Evolutionary conservation across 2,888 invertebrate genomes (phyloP).

Genomic region (Carabus problematicus): DNA sequence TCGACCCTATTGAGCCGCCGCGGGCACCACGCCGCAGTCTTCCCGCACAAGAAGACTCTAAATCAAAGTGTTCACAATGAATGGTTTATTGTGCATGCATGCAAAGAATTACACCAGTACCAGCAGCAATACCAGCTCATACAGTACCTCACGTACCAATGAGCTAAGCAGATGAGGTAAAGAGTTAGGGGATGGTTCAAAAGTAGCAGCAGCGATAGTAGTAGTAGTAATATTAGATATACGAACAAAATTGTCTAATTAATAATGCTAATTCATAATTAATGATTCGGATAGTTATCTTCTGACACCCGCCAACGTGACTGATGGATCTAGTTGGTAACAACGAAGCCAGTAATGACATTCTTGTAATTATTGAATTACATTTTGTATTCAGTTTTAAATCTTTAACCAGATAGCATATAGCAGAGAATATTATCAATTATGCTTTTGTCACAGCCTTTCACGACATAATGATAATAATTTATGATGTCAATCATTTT

Average conservation of each 20-base stretch:
- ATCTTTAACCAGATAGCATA: slow-evolving; percentile 15
- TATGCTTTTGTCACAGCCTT: too few relatives aligned
- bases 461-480: too few relatives aligned
- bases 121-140: background rate
- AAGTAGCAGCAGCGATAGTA: too few relatives aligned
- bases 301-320: slow-evolving; percentile 26
- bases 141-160: too few relatives aligned
- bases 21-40: background rate
- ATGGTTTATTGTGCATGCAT: slow-evolving; percentile 18
- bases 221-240: too few relatives aligned
- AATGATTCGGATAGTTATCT: slow-evolving; percentile 21
- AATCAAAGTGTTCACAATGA: slow-evolving; percentile 9
- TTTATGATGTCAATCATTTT: too few relatives aligned
- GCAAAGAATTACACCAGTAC: slow-evolving; percentile 12
- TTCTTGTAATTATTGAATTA: slow-evolving; percentile 20
- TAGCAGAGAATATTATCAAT: too few relatives aligned
- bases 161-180: too few relatives aligned
- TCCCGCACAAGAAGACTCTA: slow-evolving; percentile 16
- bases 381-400: slow-evolving; percentile 23
- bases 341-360: background rate
- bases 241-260: slow-evolving; percentile 18
- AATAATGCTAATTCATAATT: slow-evolving; percentile 32
- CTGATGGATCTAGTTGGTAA: slow-evolving; percentile 12
- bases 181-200: too few relatives aligned
- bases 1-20: background rate